These are phyloP conservation scores for Machimus rusticus DNA, from an alignment of 2,888 invertebrate species.

Conservation along the genomic window DNA sequence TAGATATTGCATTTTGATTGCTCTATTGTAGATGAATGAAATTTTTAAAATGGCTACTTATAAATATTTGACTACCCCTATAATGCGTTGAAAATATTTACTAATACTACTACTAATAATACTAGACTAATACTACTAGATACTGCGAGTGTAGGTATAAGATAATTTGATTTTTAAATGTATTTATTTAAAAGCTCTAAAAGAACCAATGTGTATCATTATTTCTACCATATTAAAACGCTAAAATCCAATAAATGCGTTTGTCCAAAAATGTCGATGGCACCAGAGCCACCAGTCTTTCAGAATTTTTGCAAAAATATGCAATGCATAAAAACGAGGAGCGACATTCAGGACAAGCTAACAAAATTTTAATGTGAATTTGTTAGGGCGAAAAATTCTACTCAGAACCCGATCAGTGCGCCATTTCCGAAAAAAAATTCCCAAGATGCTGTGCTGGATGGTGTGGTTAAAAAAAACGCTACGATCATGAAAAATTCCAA, in stretches of 20 bases:
- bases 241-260: background rate
- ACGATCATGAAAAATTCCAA: constrained; percentile 11
- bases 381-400: background rate
- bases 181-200: background rate
- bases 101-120: no score
- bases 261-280: background rate
- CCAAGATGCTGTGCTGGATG: background rate
- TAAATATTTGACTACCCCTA: no score
- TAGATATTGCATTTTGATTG: no score
- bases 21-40: no score
- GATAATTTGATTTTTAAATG: background rate
- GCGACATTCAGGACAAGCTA: background rate
- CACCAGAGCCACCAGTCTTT: background rate
- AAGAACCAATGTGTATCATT: background rate
- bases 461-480: background rate
- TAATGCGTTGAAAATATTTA: no score
- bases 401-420: background rate
- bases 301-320: background rate
- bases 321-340: background rate
- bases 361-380: background rate
- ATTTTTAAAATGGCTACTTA: no score
- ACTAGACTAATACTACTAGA: no score
- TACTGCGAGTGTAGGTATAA: no score
- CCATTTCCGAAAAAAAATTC: background rate
- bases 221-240: background rate